Evolutionary conservation across 2,113 vertebrate species (phyloP), one percentile per base, ranked within the genome.

Genomic region (Ageneiosus marmoratus): DNA sequence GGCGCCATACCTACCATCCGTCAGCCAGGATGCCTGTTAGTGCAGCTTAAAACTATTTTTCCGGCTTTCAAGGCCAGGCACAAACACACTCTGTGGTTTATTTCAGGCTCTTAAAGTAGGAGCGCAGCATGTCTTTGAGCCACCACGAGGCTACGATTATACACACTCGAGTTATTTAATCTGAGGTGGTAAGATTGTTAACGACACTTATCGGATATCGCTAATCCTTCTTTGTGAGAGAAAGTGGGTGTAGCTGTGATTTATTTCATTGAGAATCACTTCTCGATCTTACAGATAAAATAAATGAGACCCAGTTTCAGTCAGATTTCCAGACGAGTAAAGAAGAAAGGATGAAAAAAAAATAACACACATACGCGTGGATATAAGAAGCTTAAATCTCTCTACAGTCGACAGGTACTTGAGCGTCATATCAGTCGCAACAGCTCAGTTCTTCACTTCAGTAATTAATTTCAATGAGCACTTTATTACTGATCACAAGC

Each of bases 151-250:
- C 80, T 63, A 67, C 88, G 89, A 91, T 92, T 92, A 88, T 83
- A 51, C 89, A 86, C 79, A 90, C 89, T 86, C 83, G 89, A 89
- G 84, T 85, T 32, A 93, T 92, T 89, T 87, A 88, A 92, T 88
- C 84, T 65, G 56, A 80, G 78, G 88, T 91, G 90, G 89, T 91
- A 80, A 80, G 7, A 67, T 76, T 84, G 73, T 58, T 67, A 86
- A 81, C 91, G 90, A 91, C 89, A 91, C 87, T 91, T 92, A 93
- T 92, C 92, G 91, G 89, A 92, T 92, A 91, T 75, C 18, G 85
- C 85, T 92, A 94, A 94, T 92, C 91, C 91, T 87, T 86, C 88
- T 73, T 32, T 22, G 80, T 3, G 37, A 41, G 37, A 41, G 37
- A 41, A 41, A 41, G 37, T 5, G 80, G 5, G 37, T 41, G 37